Percentiles rank a stretch among this genome's conserved stretches.
Conservation (phyloP, 2,888 invertebrate species). For the Sipha maydis region DNA sequence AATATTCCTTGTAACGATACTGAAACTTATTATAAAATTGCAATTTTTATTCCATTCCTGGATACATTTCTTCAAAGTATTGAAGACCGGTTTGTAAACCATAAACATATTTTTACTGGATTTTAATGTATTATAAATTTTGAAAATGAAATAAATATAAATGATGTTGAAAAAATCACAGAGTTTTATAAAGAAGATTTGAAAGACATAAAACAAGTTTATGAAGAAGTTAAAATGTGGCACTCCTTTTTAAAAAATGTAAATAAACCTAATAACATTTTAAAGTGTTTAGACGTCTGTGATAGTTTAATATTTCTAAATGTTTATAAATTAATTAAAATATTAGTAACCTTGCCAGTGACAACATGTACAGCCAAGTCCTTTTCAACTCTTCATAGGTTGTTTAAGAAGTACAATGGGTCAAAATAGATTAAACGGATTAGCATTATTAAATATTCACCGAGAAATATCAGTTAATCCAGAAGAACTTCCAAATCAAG, state of each 20-base stretch:
- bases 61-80: constrained; percentile 23
- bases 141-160: constrained; percentile 26
- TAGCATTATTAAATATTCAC: constrained; percentile 31
- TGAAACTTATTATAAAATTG: constrained; percentile 19
- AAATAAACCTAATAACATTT: constrained; percentile 19
- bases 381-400: constrained; percentile 20
- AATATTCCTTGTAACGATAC: constrained; percentile 20
- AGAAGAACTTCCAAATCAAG: constrained; percentile 20
- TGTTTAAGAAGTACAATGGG: constrained; percentile 29
- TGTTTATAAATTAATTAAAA: constrained; percentile 27
- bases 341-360: constrained; percentile 22
- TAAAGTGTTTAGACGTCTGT: constrained; percentile 12
- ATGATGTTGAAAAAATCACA: constrained; percentile 10
- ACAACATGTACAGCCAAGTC: constrained; percentile 25
- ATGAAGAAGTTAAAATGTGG: constrained; percentile 25
- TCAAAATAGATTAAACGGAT: constrained; percentile 24
- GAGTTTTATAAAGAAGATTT: constrained; percentile 19
- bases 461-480: constrained; percentile 9
- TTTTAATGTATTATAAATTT: constrained; percentile 31
- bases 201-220: constrained; percentile 14
- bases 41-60: constrained; percentile 23
- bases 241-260: constrained; percentile 18
- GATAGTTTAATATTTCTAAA: constrained; percentile 13
- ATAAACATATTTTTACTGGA: constrained; percentile 26
- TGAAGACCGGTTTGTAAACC: constrained; percentile 10